Evolutionary conservation across 2,888 invertebrate species (phyloP), one percentile per base, ranked within the genome.

Genomic region (Plemyria rubiginata): DNA sequence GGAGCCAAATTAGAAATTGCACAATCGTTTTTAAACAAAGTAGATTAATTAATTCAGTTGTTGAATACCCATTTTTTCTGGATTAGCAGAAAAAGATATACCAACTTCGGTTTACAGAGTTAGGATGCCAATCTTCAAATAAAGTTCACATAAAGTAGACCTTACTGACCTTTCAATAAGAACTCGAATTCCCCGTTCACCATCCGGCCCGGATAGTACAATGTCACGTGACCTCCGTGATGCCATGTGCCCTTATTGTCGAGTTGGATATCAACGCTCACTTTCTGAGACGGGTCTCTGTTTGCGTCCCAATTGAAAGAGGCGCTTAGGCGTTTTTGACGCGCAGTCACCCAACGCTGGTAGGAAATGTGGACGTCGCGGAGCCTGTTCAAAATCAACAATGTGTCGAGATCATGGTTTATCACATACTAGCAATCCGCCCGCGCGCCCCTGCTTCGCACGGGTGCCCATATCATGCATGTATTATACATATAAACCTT

Each of bases 231-330:
- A 0, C 94, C 95, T 48, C 93, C 94, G 71, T 95, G 94, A 68
- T 95, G 95, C 80, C 94, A 94, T 0, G 90, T 83, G 0, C 93
- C 93, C 60, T 94, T 93, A 74, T 93, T 94, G 67, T 94, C 94
- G 54, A 96, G 93, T 65, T 95, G 94, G 0, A 95, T 86, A 58
- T 94, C 94, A 0, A 94, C 85, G 70, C 94, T 93, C 65, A 96
- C 90, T 81, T 95, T 96, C 80, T 96, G 95, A 51, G 95, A 94
- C 0, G 97, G 97, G 87, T 97, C 96, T 7, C 97, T 93, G 84
- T 97, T 97, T 0, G 96, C 97, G 78, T 97, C 97, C 97, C 97
- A 97, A 82, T 96, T 96, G 15, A 97, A 81, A 60, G 96, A 96
- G 0, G 96, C 87, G 4, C 95, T 95, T 0, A 96, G 87, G 29